Conservation (phyloP, 2,888 invertebrate species). For the Tetrapedia diversipes region DNA sequence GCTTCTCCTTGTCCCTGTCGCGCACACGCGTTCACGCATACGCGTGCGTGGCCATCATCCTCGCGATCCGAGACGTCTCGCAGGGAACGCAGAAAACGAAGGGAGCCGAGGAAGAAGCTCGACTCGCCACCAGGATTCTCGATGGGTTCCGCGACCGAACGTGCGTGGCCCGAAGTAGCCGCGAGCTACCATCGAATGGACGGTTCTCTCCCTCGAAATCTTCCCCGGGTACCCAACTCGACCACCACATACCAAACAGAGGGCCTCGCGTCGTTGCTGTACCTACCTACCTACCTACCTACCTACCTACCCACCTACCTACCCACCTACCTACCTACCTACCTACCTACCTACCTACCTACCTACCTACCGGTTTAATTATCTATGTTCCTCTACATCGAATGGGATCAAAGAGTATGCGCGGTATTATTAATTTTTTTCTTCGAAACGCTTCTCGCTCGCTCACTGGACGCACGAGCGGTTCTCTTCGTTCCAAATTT, state of each 20-base stretch:
- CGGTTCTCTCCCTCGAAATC: constrained; percentile 52
- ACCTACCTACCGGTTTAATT: neutral
- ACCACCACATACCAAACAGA: too few species aligned
- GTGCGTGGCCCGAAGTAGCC: constrained; percentile 42
- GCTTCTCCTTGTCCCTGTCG: constrained; percentile 49
- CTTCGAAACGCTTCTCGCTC: too few species aligned
- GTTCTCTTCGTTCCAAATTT: constrained; percentile 10
- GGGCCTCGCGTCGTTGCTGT: too few species aligned
- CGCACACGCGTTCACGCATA: constrained; percentile 37
- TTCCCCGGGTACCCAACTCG: too few species aligned
- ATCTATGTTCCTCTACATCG: neutral
- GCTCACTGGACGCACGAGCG: neutral
- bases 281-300: too few species aligned
- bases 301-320: too few species aligned
- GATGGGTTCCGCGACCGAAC: constrained; percentile 8
- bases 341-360: too few species aligned
- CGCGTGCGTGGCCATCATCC: constrained; percentile 58
- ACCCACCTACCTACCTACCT: too few species aligned
- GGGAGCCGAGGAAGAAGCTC: constrained; percentile 41
- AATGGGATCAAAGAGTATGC: too few species aligned
- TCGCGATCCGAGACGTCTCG: constrained; percentile 61
- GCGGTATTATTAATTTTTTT: too few species aligned
- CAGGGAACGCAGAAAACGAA: constrained; percentile 47
- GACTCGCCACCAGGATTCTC: constrained; percentile 10
- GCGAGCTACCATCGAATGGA: constrained; percentile 49